Base-by-base conservation (phyloP, 37 sponge, comb jelly and placozoan species). In the Crambe crambe region DNA sequence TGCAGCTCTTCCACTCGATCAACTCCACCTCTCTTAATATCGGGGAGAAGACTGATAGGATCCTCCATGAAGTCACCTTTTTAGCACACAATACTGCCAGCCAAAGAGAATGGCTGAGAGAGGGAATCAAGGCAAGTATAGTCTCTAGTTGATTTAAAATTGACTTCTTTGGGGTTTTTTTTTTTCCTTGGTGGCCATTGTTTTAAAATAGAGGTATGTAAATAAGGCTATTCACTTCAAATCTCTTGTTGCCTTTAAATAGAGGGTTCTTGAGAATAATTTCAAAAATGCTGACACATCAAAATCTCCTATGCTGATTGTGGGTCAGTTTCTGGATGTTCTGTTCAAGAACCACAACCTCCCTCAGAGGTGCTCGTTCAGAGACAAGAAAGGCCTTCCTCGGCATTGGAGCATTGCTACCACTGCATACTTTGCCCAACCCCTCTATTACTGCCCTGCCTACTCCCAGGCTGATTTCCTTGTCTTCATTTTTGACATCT, bases 21-120 rank as follows among this genome's bases (percentile, higher is more conserved):
- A 29, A 5, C 25, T 47, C 51, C 6, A n/a, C 44, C 15, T 2
- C 25, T 2, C 17, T 2, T 34, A 35, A n/a, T 22, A 61, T 30
- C 30, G 63, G 44, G 27, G 40, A 58, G 26, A 21, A 35, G 9
- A 25, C 35, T 26, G 32, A 1, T 34, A 41, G 42, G 37, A 63
- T 85, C 23, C 47, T 90, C 22, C 44, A 56, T 54, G 86, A 85
- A 26, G 39, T 82, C 41, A 86, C 69, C 56, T 90, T 89, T 69
- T 60, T 89, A 18, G 72, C 80, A 64, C 36, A 42, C 20, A 84
- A 83, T 74, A 65, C 38, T 35, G 56, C 56, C 8, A 17, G n/a
- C 26, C 59, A 56, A 20, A 30, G 65, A 41, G 44, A 64, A 42
- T 39, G 26, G 65, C 42, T 32, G 39, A 6, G 34, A 39, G 10